These are phyloP conservation scores for Alces alces DNA, from an alignment of 2,113 vertebrate species.

Conservation along the genomic window DNA sequence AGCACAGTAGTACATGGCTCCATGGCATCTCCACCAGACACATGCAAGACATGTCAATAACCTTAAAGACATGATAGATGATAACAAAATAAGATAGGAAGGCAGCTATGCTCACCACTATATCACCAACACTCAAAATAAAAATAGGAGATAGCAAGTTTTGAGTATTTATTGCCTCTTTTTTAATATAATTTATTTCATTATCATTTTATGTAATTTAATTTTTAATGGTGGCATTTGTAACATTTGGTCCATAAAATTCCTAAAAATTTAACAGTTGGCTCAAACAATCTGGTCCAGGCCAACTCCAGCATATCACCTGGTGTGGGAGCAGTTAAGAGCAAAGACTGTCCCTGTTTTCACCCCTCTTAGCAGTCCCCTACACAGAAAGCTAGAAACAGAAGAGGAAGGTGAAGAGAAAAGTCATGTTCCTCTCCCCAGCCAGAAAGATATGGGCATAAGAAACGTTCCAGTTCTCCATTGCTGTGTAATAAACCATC, in stretches of 20 bases:
- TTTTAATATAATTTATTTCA: not conserved
- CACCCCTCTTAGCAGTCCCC: not conserved
- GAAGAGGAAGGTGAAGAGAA: not conserved
- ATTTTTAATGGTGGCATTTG: not conserved
- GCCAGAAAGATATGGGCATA: not conserved
- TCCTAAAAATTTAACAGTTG: not conserved
- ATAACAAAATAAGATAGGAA: not conserved
- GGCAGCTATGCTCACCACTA: not conserved
- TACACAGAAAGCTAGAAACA: not conserved
- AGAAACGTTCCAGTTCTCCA: not conserved
- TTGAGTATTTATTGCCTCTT: not conserved
- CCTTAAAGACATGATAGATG: not conserved
- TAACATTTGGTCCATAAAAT: not conserved
- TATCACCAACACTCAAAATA: not conserved
- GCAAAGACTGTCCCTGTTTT: not conserved
- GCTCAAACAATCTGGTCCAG: not conserved
- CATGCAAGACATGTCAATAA: not conserved
- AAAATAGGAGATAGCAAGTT: not conserved
- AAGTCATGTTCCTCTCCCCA: not conserved
- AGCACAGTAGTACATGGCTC: not conserved
- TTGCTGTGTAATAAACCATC: not conserved
- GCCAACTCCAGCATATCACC: not conserved
- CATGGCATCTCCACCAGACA: not conserved
- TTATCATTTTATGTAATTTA: not conserved
- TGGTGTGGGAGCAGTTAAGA: not conserved